Evolutionary conservation across 2,888 invertebrate genomes (phyloP).

Genomic region (Nasonia oneida): DNA sequence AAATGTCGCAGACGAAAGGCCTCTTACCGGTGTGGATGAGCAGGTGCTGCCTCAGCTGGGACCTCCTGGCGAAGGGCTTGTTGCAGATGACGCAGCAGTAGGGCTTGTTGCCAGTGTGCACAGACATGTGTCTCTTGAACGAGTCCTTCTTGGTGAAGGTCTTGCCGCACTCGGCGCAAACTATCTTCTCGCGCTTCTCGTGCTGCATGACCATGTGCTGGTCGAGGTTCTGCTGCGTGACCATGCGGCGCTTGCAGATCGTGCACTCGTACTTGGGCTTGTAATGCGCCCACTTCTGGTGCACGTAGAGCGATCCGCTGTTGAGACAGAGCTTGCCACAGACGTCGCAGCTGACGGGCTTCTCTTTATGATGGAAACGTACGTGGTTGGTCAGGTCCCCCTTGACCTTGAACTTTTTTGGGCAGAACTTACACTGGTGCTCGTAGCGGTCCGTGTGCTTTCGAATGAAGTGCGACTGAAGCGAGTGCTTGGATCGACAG

Average conservation of each 20-base stretch:
- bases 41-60: slow-evolving; percentile 76
- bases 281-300: slow-evolving; percentile 78
- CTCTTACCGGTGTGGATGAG: slow-evolving; percentile 77
- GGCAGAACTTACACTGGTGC: slow-evolving; percentile 75
- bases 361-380: slow-evolving; percentile 77
- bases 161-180: slow-evolving; percentile 77
- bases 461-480: slow-evolving; percentile 77
- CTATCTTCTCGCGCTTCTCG: slow-evolving; percentile 76
- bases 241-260: slow-evolving; percentile 77
- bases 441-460: slow-evolving; percentile 77
- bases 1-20: slow-evolving; percentile 77
- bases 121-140: slow-evolving; percentile 77
- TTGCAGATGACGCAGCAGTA: slow-evolving; percentile 75
- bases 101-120: slow-evolving; percentile 76
- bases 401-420: slow-evolving; percentile 77
- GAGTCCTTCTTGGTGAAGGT: slow-evolving; percentile 77
- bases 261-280: slow-evolving; percentile 77
- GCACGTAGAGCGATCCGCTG: slow-evolving; percentile 76
- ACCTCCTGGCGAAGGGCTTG: slow-evolving; percentile 75
- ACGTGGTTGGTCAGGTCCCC: slow-evolving; percentile 77
- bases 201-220: slow-evolving; percentile 77
- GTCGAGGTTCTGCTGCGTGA: slow-evolving; percentile 76
- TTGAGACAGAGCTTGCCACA: slow-evolving; percentile 75
- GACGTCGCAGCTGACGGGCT: slow-evolving; percentile 76
- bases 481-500: slow-evolving; percentile 76